A percentile compares a stretch with the other conserved stretches of the same genome.
Evolutionary conservation across 2,113 vertebrate genomes (phyloP).

Genomic region (Elephas maximus): DNA sequence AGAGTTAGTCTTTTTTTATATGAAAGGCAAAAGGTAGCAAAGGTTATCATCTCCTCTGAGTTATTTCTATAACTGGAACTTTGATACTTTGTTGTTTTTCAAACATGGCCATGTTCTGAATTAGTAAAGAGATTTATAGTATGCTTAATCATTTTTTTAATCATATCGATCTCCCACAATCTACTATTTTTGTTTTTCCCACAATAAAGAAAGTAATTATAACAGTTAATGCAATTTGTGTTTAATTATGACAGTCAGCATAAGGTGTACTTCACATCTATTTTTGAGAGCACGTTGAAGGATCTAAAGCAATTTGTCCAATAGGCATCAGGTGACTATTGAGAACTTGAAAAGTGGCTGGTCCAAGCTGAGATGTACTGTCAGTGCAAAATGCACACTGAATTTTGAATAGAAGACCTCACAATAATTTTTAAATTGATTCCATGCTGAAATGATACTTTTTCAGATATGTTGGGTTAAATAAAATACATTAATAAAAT

Average conservation of each 20-base stretch:
- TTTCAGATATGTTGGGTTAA: not conserved
- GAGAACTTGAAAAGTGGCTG: not conserved
- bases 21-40: not conserved
- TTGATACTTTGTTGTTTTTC: not conserved
- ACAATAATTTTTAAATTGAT: not conserved
- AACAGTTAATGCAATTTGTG: not conserved
- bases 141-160: not conserved
- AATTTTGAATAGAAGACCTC: not conserved
- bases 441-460: not conserved
- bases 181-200: not conserved
- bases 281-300: not conserved
- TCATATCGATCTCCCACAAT: not conserved
- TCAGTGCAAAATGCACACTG: not conserved
- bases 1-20: not conserved
- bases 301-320: not conserved
- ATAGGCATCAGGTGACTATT: accelerated
- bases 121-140: not conserved
- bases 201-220: not conserved
- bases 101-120: not conserved
- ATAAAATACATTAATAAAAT: not conserved
- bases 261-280: not conserved
- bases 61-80: not conserved
- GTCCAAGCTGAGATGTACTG: too few species aligned
- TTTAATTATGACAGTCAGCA: not conserved
- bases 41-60: not conserved